Evolutionary conservation across 2,113 vertebrate genomes (phyloP), one percentile per base, ranked within the genome.

Genomic region (Sinocyclocheilus anophthalmus): DNA sequence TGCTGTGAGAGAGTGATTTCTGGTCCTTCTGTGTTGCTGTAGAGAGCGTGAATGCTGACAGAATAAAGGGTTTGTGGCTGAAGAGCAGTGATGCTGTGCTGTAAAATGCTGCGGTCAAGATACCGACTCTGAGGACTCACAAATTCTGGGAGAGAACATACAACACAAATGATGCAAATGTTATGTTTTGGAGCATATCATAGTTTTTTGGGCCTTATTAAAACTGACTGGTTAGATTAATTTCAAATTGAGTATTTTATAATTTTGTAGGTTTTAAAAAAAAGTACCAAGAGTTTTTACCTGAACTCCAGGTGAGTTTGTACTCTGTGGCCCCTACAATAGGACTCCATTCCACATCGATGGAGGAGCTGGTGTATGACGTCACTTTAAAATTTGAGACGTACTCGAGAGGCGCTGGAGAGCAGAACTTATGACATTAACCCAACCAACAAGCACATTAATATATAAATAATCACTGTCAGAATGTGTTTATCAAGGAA

Each of bases 351-450:
- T 91, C 93, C 50, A 97, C 83, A 61, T 93, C 92, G 33, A 97
- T 92, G 73, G 95, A 95, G 20, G 92, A 91, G 81, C 93, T 95
- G 70, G 93, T 95, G 91, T 92, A 95, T 69, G 96, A 95, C 0
- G 90, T 91, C 82, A 97, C 96, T 89, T 93, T 96, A 90, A 97
- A 97, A 90, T 95, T 95, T 79, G 96, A 96, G 83, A 97, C 95
- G 0, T 96, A 96, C 73, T 96, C 96, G 59, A 97, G 92, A 22
- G 96, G 96, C 90, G 95, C 97, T 98, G 91, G 2, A 2, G 57
- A 77, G 10, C 39, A 82, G 26, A 81, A 63, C 12, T 45, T 12
- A 26, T 22, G 42, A 83, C 2, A 48, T 12, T 0, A 12, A 55
- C 12, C 42, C 4, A 42, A 20, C 59, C 9, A 72, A 2, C 33